These are phyloP conservation scores for Heloderma charlesbogerti DNA, from an alignment of 2,113 vertebrate genomes.

Conservation along the genomic window DNA sequence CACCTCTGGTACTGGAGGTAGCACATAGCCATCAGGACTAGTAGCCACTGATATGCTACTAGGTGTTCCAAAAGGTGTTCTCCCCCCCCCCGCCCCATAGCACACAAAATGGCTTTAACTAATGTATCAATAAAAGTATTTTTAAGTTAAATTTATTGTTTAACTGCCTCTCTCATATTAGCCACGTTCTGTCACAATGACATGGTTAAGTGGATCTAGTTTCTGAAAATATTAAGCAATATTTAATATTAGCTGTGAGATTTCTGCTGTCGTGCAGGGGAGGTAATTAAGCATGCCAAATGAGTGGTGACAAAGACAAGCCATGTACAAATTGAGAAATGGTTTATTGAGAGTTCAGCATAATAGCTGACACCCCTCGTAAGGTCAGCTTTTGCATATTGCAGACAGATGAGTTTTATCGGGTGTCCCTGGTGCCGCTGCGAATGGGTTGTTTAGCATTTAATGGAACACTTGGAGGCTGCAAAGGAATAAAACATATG, in stretches of 20 bases:
- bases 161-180: not conserved
- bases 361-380: not conserved
- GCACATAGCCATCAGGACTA: no score
- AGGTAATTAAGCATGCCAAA: conserved; percentile 27
- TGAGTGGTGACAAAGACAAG: not conserved
- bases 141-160: not conserved
- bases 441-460: not conserved
- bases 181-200: conserved; percentile 22
- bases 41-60: no score
- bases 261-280: not conserved
- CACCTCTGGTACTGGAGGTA: no score
- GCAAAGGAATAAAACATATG: not conserved
- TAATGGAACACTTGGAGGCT: conserved; percentile 18
- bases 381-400: conserved; percentile 30
- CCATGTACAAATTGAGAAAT: conserved; percentile 10
- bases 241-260: conserved; percentile 37
- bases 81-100: no score
- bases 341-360: not conserved
- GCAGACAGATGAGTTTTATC: not conserved
- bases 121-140: not conserved
- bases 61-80: not conserved
- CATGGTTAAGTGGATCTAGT: conserved; percentile 43
- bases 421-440: not conserved
- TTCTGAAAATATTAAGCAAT: conserved; percentile 39
- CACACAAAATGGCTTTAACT: not conserved